A percentile compares a stretch with the other conserved stretches of the same genome.
Evolutionary conservation across 2,888 invertebrate species (phyloP).

Genomic region (Heliconius charithonia): DNA sequence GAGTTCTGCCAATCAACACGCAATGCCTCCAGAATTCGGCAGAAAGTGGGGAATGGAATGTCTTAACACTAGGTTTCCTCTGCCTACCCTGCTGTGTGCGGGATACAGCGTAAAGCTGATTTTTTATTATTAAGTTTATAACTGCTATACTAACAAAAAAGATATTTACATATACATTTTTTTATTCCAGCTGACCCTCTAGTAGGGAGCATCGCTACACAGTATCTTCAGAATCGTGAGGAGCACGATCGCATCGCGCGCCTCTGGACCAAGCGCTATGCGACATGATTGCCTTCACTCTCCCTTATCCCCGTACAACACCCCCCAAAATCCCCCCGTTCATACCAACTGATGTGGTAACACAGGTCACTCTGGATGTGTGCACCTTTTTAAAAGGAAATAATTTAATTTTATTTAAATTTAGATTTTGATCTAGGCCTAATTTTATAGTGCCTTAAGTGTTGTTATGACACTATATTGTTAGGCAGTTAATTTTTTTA

Average conservation of each 20-base stretch:
- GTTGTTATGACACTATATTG: conserved; percentile 16
- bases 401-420: not conserved
- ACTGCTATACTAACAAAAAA: not conserved
- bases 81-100: too few relatives aligned
- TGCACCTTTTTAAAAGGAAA: conserved; percentile 48
- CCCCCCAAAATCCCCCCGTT: conserved; percentile 66
- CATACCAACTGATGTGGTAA: conserved; percentile 8
- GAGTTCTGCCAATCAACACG: too few relatives aligned
- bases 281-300: conserved; percentile 88
- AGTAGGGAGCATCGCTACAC: conserved; percentile 98
- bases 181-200: conserved; percentile 93
- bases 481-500: not conserved
- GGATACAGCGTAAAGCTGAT: too few relatives aligned
- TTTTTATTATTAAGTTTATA: not conserved
- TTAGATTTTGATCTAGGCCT: conserved; percentile 6
- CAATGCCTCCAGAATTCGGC: too few relatives aligned
- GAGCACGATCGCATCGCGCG: conserved; percentile 99
- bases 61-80: too few relatives aligned
- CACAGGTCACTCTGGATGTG: conserved; percentile 33
- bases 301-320: conserved; percentile 68
- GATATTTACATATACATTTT: conserved; percentile 12
- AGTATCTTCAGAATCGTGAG: conserved; percentile 98
- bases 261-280: conserved; percentile 99
- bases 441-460: conserved; percentile 10
- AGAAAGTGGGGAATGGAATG: too few relatives aligned